phyloP scores from a whole-genome alignment of 2,113 vertebrate genomes.

The Xiphophorus hellerii region DNA sequence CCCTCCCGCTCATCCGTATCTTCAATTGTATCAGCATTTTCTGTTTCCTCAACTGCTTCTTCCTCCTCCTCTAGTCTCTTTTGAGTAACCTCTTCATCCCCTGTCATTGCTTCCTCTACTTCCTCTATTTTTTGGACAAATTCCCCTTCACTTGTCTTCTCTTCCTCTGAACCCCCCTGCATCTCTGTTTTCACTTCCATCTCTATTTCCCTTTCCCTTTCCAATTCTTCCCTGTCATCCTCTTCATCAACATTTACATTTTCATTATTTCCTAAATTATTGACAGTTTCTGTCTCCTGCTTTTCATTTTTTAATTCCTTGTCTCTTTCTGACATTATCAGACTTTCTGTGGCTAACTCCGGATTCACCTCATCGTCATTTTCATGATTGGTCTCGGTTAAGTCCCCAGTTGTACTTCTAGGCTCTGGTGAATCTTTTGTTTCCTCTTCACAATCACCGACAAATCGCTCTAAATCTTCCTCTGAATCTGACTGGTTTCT shows the following conservation, averaged over 20 bases:
- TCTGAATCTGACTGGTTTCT: constrained; percentile 47
- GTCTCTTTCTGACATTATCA: constrained; percentile 1
- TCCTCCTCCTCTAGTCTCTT: constrained; percentile 16
- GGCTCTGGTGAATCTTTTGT: constrained; percentile 20
- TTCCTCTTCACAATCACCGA: constrained; percentile 4
- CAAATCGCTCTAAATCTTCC: constrained; percentile 58
- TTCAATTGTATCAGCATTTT: constrained; percentile 6
- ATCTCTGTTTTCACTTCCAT: constrained; percentile 2
- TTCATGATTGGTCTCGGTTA: constrained; percentile 4
- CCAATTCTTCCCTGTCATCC: not conserved
- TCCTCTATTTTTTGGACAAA: constrained; percentile 21
- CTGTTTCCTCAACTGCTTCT: constrained; percentile 18
- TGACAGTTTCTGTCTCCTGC: constrained; percentile 3
- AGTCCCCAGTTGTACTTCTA: constrained; percentile 11
- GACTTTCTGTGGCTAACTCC: constrained; percentile 12
- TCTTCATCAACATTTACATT: constrained; percentile 18
- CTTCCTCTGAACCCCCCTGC: not conserved
- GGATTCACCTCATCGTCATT: not conserved
- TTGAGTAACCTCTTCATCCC: constrained; percentile 17
- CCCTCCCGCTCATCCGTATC: constrained; percentile 41
- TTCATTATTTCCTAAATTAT: constrained; percentile 8
- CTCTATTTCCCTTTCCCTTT: not conserved
- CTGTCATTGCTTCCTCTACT: constrained; percentile 14
- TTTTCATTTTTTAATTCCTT: constrained; percentile 1
- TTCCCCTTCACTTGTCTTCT: constrained; percentile 6